These are phyloP conservation scores for Spilarctia lutea DNA, from an alignment of 2,888 invertebrate species.

Conservation along the genomic window DNA sequence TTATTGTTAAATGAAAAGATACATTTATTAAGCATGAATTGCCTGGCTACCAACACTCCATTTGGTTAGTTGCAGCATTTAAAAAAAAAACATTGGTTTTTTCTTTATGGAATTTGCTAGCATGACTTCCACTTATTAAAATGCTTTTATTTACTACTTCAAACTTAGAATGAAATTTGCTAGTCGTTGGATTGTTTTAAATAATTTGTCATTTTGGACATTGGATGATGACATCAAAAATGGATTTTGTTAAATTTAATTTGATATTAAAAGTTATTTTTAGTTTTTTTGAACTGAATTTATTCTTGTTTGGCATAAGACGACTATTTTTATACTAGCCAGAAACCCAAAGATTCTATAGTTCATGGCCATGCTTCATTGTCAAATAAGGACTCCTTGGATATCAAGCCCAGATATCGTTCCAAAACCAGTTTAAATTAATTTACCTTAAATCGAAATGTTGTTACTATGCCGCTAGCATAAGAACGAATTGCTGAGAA, in stretches of 20 bases:
- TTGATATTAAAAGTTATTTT: too few species aligned
- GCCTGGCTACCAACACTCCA: neutral
- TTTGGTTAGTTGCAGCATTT: neutral
- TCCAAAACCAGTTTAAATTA: conserved; percentile 28
- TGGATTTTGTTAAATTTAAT: neutral
- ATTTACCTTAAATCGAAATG: conserved; percentile 35
- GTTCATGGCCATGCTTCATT: neutral
- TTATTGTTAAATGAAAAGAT: neutral
- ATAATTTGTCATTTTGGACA: too few species aligned
- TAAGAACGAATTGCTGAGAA: conserved; percentile 35
- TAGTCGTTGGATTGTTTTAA: too few species aligned
- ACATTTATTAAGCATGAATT: neutral
- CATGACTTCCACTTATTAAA: too few species aligned
- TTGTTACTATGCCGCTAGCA: conserved; percentile 39
- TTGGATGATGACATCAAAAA: too few species aligned
- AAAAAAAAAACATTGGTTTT: too few species aligned
- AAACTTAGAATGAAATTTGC: too few species aligned
- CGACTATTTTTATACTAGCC: neutral
- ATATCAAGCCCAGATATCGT: neutral
- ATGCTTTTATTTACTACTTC: too few species aligned
- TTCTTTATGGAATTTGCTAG: neutral
- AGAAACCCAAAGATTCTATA: neutral
- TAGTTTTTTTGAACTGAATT: neutral
- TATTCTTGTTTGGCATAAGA: neutral
- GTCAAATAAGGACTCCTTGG: neutral